Evolutionary conservation across 2,888 invertebrate genomes (phyloP).

Genomic region (Artemia sinica): DNA sequence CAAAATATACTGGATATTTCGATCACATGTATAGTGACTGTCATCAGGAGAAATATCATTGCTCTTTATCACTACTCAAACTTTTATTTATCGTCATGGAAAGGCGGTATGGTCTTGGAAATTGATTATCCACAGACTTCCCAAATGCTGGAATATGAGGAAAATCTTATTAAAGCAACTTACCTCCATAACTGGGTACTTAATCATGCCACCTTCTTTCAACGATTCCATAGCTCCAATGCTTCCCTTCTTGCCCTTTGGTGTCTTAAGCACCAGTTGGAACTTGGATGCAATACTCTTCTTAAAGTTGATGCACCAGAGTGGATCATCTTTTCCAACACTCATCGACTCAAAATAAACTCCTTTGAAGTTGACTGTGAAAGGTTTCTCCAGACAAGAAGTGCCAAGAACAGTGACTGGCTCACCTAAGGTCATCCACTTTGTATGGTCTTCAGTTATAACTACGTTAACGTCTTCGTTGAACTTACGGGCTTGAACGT

Average conservation of each 20-base stretch:
- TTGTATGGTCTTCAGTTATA: neutral
- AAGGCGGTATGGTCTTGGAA: no score
- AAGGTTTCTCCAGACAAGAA: slow-evolving; percentile 19
- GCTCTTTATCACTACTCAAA: no score
- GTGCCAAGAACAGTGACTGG: slow-evolving; percentile 17
- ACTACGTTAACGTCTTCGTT: slow-evolving; percentile 20
- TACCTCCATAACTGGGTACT: neutral
- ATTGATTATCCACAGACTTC: no score
- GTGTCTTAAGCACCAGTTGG: slow-evolving; percentile 15
- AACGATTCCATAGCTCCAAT: slow-evolving; percentile 2
- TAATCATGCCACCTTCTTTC: neutral
- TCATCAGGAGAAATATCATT: no score
- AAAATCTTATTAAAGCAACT: neutral
- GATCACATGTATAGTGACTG: no score
- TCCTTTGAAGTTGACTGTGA: slow-evolving; percentile 17
- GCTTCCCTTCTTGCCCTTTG: slow-evolving; percentile 9
- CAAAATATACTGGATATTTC: no score
- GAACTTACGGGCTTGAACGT: slow-evolving; percentile 18
- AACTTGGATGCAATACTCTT: slow-evolving; percentile 19
- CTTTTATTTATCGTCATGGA: no score
- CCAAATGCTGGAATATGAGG: no score
- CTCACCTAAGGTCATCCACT: slow-evolving; percentile 15
- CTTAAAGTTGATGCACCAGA: slow-evolving; percentile 22
- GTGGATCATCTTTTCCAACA: slow-evolving; percentile 19
- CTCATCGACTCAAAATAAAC: slow-evolving; percentile 18